A percentile compares a stretch with the other conserved stretches of the same genome.
Conservation (phyloP, 2,888 invertebrate genomes). For the Helleia helle region DNA sequence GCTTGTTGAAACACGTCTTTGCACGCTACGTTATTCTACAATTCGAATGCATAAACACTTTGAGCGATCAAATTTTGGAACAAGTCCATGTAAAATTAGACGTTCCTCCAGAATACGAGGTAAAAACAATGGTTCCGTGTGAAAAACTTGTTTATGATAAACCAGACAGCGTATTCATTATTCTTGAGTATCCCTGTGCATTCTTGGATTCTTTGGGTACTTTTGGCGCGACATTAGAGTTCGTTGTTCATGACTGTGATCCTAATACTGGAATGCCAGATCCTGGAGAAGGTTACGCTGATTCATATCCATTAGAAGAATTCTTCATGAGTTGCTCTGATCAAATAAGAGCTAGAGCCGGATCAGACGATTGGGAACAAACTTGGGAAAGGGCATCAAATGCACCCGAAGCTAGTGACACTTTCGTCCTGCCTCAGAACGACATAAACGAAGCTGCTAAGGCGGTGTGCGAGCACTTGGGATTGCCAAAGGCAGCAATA, state of each 20-base stretch:
- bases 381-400: slow-evolving; percentile 85
- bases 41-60: slow-evolving; percentile 97
- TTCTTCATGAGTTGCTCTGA: slow-evolving; percentile 56
- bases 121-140: slow-evolving; percentile 82
- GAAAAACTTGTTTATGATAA: slow-evolving; percentile 89
- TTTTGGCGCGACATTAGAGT: slow-evolving; percentile 93
- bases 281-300: slow-evolving; percentile 96
- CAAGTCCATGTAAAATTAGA: slow-evolving; percentile 92
- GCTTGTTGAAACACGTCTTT: slow-evolving; percentile 95
- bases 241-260: slow-evolving; percentile 96
- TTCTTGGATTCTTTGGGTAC: slow-evolving; percentile 81
- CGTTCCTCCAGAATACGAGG: slow-evolving; percentile 84
- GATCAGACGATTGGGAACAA: slow-evolving; percentile 64
- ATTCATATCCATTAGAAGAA: slow-evolving; percentile 97
- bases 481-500: slow-evolving; percentile 43
- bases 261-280: slow-evolving; percentile 94
- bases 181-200: slow-evolving; percentile 77
- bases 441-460: slow-evolving; percentile 50
- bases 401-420: slow-evolving; percentile 89
- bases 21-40: slow-evolving; percentile 90
- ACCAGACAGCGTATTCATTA: slow-evolving; percentile 87
- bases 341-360: slow-evolving; percentile 46
- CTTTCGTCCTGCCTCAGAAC: slow-evolving; percentile 85
- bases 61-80: slow-evolving; percentile 95
- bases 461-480: slow-evolving; percentile 56